Evolutionary conservation across 2,797 vertebrate species (phyloP).

Genomic region (Chaetodon trifasciatus): DNA sequence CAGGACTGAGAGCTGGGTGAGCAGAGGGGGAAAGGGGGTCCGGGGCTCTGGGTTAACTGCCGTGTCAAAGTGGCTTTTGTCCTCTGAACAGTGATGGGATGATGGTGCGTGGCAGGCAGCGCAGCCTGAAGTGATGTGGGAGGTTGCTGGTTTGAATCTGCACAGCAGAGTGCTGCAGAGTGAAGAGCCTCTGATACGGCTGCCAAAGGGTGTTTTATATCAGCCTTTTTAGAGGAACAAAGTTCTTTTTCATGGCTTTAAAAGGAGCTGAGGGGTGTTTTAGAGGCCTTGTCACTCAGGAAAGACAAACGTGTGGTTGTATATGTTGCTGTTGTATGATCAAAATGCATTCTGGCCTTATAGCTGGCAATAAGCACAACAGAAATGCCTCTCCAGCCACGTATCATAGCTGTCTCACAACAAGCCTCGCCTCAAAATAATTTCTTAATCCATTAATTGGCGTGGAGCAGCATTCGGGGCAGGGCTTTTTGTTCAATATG

Average conservation of each 20-base stretch:
- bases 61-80: slow-evolving; percentile 61
- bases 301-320: slow-evolving; percentile 46
- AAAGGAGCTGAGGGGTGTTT: slow-evolving; percentile 30
- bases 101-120: slow-evolving; percentile 6
- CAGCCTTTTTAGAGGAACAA: slow-evolving; percentile 4
- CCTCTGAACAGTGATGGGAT: slow-evolving; percentile 10
- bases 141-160: slow-evolving; percentile 52
- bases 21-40: slow-evolving; percentile 49
- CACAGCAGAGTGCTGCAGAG: background rate
- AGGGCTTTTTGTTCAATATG: slow-evolving; percentile 81
- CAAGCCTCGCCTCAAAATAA: slow-evolving; percentile 79
- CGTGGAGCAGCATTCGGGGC: slow-evolving; percentile 78
- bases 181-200: background rate
- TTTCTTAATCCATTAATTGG: slow-evolving; percentile 87
- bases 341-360: slow-evolving; percentile 61
- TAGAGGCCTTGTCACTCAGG: slow-evolving; percentile 45
- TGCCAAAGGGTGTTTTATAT: slow-evolving; percentile 25
- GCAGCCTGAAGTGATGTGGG: slow-evolving; percentile 28
- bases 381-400: slow-evolving; percentile 71
- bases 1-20: slow-evolving; percentile 33
- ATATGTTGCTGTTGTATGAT: slow-evolving; percentile 52
- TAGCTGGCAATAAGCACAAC: slow-evolving; percentile 62
- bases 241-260: slow-evolving; percentile 22
- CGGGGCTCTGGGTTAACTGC: slow-evolving; percentile 61
- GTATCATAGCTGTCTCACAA: slow-evolving; percentile 81